phyloP scores from a whole-genome alignment of 2,113 vertebrate species.

The Asarcornis scutulata region DNA sequence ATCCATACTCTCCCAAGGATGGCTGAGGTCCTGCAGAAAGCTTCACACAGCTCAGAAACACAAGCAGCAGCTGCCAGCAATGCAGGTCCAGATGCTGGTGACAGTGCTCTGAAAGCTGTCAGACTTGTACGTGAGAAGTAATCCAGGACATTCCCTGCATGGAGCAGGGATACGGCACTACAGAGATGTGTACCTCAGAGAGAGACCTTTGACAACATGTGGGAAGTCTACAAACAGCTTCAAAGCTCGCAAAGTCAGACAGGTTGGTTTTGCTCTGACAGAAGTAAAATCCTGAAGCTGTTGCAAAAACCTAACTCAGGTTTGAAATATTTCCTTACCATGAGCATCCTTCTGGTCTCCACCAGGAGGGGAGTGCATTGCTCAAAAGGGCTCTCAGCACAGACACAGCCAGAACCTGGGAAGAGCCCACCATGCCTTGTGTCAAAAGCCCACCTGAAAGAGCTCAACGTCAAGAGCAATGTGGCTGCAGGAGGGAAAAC shows the following conservation, averaged over 20 bases:
- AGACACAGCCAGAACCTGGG: not conserved
- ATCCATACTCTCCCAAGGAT: not conserved
- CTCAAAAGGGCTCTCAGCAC: not conserved
- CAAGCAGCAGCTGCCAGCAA: not conserved
- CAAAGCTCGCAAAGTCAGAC: not conserved
- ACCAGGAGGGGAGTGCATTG: slow-evolving; percentile 2
- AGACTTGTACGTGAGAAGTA: accelerated
- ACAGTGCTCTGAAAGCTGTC: not conserved
- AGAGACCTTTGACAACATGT: accelerated
- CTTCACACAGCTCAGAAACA: not conserved
- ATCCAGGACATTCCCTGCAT: not conserved
- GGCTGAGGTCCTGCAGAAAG: not conserved
- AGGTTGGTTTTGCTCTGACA: not conserved
- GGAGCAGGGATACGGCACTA: not conserved
- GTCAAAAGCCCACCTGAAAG: not conserved
- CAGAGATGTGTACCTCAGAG: not conserved
- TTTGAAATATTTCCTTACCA: not conserved
- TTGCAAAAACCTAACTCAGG: not conserved
- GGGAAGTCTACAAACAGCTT: not conserved
- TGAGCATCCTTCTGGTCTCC: not conserved
- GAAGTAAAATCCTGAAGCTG: not conserved
- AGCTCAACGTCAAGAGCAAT: not conserved
- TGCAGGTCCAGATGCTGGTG: not conserved
- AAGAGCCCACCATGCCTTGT: not conserved
- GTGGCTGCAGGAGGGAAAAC: not conserved